These are phyloP conservation scores for Boloria euphrosyne DNA, from an alignment of 2,888 invertebrate genomes.

Conservation along the genomic window DNA sequence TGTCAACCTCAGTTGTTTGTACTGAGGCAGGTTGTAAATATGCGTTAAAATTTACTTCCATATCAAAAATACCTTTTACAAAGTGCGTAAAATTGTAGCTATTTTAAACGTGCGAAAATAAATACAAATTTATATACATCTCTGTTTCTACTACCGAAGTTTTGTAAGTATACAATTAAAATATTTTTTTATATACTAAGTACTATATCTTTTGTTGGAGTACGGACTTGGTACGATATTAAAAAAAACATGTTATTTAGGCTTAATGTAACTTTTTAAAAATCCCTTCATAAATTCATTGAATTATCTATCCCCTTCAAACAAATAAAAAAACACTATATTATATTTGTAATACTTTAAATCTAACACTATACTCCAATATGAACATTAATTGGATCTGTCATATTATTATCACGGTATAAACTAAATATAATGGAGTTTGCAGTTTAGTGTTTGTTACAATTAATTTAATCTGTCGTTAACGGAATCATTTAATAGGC, in stretches of 20 bases:
- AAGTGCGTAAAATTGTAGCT: constrained; percentile 20
- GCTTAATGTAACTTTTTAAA: too few species aligned
- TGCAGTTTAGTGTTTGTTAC: constrained; percentile 47
- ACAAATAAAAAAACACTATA: not conserved
- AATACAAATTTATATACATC: too few species aligned
- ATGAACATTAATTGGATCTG: constrained; percentile 6
- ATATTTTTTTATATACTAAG: too few species aligned
- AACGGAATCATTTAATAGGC: constrained; percentile 60
- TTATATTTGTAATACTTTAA: not conserved
- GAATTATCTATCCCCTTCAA: too few species aligned
- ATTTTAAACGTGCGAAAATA: constrained; percentile 12
- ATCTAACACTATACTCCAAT: not conserved
- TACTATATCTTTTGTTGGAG: too few species aligned
- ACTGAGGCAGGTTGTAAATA: constrained; percentile 47
- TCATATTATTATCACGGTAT: constrained; percentile 11
- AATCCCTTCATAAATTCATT: too few species aligned
- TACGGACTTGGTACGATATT: too few species aligned
- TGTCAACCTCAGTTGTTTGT: constrained; percentile 58
- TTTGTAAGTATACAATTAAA: too few species aligned
- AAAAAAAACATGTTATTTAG: too few species aligned
- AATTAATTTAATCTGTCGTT: constrained; percentile 65
- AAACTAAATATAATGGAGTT: constrained; percentile 11
- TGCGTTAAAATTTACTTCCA: constrained; percentile 41
- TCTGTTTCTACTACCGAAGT: too few species aligned
- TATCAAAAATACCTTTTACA: constrained; percentile 37